These are phyloP conservation scores for Cercopithecus mona DNA, from an alignment of 2,113 vertebrate genomes.

Conservation along the genomic window DNA sequence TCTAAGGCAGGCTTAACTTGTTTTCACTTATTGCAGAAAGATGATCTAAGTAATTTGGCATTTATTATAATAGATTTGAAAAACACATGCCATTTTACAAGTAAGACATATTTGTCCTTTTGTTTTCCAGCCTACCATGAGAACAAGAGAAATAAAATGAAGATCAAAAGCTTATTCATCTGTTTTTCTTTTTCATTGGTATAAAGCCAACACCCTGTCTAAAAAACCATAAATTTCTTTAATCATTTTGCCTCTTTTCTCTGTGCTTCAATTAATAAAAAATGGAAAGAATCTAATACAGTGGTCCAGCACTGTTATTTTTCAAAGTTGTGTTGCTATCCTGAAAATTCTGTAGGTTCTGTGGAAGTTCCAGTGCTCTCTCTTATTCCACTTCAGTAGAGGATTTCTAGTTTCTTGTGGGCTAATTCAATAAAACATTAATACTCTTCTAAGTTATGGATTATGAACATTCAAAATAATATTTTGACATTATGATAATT, in stretches of 20 bases:
- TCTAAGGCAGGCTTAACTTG: background rate
- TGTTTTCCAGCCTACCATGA: conserved; percentile 50
- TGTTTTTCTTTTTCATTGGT: conserved; percentile 55
- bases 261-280: conserved; percentile 67
- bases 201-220: conserved; percentile 5
- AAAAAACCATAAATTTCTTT: conserved; percentile 36
- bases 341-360: background rate
- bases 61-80: background rate
- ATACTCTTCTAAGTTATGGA: background rate
- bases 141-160: conserved; percentile 17
- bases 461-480: background rate
- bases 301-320: conserved; percentile 35
- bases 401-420: background rate
- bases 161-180: conserved; percentile 3
- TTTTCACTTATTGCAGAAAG: background rate
- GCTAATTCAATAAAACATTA: background rate
- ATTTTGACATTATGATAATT: conserved; percentile 8
- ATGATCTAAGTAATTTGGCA: background rate
- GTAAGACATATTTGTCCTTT: background rate
- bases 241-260: conserved; percentile 42
- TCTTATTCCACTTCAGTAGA: background rate
- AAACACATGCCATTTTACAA: background rate
- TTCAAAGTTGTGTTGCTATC: background rate
- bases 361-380: background rate
- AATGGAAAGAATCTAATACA: conserved; percentile 27